These are phyloP conservation scores for Heliconius hewitsoni DNA, from an alignment of 1,140 invertebrate genomes.

Conservation along the genomic window DNA sequence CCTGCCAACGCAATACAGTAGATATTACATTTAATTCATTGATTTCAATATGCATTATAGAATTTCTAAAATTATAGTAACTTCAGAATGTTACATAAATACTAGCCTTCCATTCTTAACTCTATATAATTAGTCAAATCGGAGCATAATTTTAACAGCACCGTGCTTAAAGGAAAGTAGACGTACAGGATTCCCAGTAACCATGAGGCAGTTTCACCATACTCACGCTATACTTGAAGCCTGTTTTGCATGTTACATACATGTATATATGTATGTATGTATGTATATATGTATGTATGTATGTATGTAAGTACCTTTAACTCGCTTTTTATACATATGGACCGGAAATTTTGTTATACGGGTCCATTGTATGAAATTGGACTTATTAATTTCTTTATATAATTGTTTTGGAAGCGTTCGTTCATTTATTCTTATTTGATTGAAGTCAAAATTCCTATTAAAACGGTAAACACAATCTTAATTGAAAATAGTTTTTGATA, in stretches of 20 bases:
- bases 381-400: background rate
- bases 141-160: slow-evolving; percentile 21
- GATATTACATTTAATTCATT: too few species aligned
- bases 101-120: background rate
- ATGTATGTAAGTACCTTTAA: background rate
- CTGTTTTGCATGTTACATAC: slow-evolving; percentile 31
- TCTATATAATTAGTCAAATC: slow-evolving; percentile 33
- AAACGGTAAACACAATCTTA: background rate
- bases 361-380: background rate
- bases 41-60: too few species aligned
- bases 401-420: background rate
- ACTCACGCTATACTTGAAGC: slow-evolving; percentile 32
- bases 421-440: background rate
- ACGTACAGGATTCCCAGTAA: slow-evolving; percentile 32
- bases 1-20: too few species aligned
- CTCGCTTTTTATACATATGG: slow-evolving; percentile 26
- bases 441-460: background rate
- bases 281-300: background rate
- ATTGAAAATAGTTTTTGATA: background rate
- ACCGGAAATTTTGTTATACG: slow-evolving; percentile 24
- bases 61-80: background rate
- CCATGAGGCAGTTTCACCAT: slow-evolving; percentile 37
- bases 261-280: slow-evolving; percentile 10
- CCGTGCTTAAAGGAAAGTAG: slow-evolving; percentile 35
- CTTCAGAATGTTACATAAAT: slow-evolving; percentile 4